phyloP scores from a whole-genome alignment of 1,140 invertebrate species.

The Pachypeltis micranthus region DNA sequence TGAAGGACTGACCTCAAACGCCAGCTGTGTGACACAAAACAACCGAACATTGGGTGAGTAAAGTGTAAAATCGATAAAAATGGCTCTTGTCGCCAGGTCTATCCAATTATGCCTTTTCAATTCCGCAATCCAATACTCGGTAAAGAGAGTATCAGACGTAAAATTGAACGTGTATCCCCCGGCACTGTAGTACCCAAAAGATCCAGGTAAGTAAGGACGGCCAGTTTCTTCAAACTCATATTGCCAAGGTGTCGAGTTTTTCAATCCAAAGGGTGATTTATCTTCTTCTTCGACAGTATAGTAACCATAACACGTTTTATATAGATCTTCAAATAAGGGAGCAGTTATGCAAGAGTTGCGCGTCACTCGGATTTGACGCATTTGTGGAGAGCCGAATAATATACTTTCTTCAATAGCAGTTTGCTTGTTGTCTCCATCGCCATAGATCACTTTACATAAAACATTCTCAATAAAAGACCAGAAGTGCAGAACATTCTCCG shows the following conservation, averaged over 20 bases:
- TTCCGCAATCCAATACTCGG: not conserved
- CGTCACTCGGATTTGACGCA: not conserved
- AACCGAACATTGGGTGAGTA: not conserved
- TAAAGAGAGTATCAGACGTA: not conserved
- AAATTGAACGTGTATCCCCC: not conserved
- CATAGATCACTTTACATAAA: too few species aligned
- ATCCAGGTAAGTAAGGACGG: not conserved
- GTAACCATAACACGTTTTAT: not conserved
- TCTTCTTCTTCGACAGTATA: not conserved
- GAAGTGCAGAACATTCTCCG: not conserved
- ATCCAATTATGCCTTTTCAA: not conserved
- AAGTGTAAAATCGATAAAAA: not conserved
- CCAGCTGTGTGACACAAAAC: not conserved
- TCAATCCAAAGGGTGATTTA: not conserved
- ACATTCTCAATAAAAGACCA: not conserved
- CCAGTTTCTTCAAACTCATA: not conserved
- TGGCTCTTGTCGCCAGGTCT: not conserved
- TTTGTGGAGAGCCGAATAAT: not conserved
- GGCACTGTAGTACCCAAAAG: not conserved
- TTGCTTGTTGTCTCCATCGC: too few species aligned
- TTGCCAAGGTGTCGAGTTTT: not conserved
- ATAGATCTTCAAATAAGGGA: not conserved
- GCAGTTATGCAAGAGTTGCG: not conserved
- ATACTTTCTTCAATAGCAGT: not conserved
- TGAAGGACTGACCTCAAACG: not conserved